These are phyloP conservation scores for Aporrectodea caliginosa DNA, from an alignment of 1,140 invertebrate species.

Conservation along the genomic window DNA sequence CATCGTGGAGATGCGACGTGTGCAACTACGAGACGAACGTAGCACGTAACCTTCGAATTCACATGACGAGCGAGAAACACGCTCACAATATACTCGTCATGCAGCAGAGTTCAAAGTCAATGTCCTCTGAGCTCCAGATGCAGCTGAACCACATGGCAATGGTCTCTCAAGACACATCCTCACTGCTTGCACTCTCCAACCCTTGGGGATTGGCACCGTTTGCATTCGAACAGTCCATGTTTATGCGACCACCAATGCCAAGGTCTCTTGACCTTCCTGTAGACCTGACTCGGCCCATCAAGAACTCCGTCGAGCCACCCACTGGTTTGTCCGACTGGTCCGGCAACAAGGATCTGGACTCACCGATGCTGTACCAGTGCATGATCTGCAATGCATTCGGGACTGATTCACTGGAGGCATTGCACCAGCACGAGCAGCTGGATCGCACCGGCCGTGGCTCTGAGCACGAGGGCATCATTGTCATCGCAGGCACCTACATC, in stretches of 20 bases:
- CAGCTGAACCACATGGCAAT: conserved; percentile 41
- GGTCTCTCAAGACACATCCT: conserved; percentile 56
- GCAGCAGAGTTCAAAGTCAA: conserved; percentile 56
- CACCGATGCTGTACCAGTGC: conserved; percentile 77
- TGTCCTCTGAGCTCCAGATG: conserved; percentile 40
- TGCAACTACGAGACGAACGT: conserved; percentile 99
- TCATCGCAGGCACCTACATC: conserved; percentile 86
- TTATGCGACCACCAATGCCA: conserved; percentile 32
- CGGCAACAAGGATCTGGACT: conserved; percentile 71
- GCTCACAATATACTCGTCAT: conserved; percentile 92
- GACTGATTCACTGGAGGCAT: conserved; percentile 82
- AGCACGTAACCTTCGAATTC: conserved; percentile 85
- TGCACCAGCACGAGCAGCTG: conserved; percentile 83
- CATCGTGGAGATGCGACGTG: conserved; percentile 92
- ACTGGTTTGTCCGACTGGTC: background rate
- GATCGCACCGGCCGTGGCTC: conserved; percentile 71
- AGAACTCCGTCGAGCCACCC: background rate
- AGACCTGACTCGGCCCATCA: conserved; percentile 12
- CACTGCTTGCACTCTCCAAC: conserved; percentile 21
- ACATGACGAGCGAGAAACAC: conserved; percentile 98
- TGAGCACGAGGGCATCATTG: conserved; percentile 78
- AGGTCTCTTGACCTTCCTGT: background rate
- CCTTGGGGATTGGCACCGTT: conserved; percentile 28
- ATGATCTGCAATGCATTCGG: conserved; percentile 89
- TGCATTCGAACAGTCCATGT: conserved; percentile 50